A percentile compares a stretch with the other conserved stretches of the same genome.
These are phyloP conservation scores for Pachycephala philippinensis DNA, from an alignment of 2,113 vertebrate genomes.

Conservation along the genomic window DNA sequence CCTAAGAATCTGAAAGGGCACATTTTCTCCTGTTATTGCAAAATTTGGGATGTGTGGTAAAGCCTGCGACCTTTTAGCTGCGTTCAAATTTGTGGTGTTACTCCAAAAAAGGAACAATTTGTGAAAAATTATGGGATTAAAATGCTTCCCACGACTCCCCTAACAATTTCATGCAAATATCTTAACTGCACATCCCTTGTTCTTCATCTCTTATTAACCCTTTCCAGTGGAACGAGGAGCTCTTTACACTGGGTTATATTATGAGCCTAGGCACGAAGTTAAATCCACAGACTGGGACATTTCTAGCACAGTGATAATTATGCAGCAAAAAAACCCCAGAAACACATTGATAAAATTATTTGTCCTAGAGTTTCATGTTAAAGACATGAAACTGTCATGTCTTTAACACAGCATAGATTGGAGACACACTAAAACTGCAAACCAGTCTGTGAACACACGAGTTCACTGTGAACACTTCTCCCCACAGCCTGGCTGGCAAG, in stretches of 20 bases:
- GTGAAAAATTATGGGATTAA: conserved; percentile 37
- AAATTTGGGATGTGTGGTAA: not conserved
- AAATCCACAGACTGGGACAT: not conserved
- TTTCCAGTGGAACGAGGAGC: not conserved
- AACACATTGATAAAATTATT: not conserved
- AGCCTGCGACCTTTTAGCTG: not conserved
- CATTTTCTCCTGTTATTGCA: not conserved
- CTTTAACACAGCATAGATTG: not conserved
- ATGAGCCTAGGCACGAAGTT: not conserved
- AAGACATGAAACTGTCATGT: not conserved
- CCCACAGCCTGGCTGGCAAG: not conserved
- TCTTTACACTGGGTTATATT: not conserved
- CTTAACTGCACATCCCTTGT: not conserved
- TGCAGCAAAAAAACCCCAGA: not conserved
- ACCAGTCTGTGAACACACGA: not conserved
- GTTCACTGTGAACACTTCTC: not conserved
- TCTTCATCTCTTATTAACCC: not conserved
- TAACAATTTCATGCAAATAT: conserved; percentile 30
- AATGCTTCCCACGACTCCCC: conserved; percentile 8
- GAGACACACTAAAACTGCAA: not conserved
- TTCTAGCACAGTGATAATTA: not conserved
- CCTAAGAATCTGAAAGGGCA: not conserved
- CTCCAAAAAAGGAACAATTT: conserved; percentile 22
- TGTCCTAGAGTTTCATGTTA: not conserved
- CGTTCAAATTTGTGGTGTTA: not conserved